Evolutionary conservation across 64 coral and sea anemone genomes (phyloP).

Genomic region (Acropora tenuis): DNA sequence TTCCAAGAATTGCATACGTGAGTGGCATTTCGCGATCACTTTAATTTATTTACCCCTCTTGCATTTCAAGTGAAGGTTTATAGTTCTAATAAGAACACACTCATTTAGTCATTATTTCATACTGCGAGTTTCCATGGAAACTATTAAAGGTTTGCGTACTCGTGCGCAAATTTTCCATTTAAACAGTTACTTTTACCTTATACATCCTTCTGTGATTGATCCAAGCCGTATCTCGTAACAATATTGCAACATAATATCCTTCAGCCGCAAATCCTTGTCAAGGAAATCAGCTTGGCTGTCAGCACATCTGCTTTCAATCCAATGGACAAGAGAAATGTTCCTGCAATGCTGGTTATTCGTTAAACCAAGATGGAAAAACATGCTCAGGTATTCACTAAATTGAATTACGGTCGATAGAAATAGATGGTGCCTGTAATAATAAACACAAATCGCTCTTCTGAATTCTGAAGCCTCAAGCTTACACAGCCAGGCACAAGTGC

Average conservation of each 20-base stretch:
- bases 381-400: conserved; percentile 35
- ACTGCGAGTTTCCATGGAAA: neutral
- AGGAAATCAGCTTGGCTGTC: conserved; percentile 17
- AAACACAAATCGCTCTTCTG: too few relatives aligned
- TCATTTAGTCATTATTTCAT: neutral
- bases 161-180: too few relatives aligned
- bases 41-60: too few relatives aligned
- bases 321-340: conserved; percentile 37
- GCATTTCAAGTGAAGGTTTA: too few relatives aligned
- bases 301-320: conserved; percentile 48
- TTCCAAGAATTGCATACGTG: conserved; percentile 27
- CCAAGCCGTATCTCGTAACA: too few relatives aligned
- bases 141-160: too few relatives aligned
- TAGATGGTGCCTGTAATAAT: too few relatives aligned
- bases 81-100: neutral
- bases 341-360: conserved; percentile 33
- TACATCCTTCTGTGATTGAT: too few relatives aligned
- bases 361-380: conserved; percentile 42
- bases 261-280: conserved; percentile 37
- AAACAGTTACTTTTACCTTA: neutral
- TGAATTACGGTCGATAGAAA: neutral
- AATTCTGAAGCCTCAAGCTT: too few relatives aligned
- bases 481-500: too few relatives aligned
- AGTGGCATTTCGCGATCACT: neutral
- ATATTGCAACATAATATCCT: neutral